Base-by-base conservation (phyloP, 2,113 vertebrate species). In the cat (Felis catus) region DNA sequence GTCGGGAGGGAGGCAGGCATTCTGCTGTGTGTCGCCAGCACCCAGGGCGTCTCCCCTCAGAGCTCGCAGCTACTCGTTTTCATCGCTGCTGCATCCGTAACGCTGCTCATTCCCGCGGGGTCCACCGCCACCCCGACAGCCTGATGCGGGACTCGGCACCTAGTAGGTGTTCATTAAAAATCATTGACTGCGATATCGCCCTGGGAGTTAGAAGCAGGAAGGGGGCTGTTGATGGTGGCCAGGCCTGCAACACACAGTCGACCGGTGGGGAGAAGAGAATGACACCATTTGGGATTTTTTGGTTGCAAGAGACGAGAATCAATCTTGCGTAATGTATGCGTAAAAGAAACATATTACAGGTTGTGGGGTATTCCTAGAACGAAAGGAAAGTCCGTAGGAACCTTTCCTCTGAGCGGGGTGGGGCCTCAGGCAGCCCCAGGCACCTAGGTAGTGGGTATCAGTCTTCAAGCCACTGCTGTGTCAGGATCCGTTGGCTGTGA, bases 31-130 rank as follows among this genome's bases (percentile, higher is more conserved):
- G 16, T 29, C 25, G 15, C 31, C 36, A 19, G 74, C 8, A 0
- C 61, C 25, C 58, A 9, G 5, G 6, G 1, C 33, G 41, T 9
- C 73, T 68, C 61, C 19, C 2, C 0, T 31, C 15, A 0, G 27
- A 11, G 41, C 1, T 0, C 0, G 16, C 2, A 0, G 23, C 53
- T 2, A 1, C 25, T 48, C 41, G 2, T 48, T 41, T 8, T 15
- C 1, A 9, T 18, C 41, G 5, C 0, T 4, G 41, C 19, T 61
- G 58, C 18, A 9, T 7, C 16, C 0, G 8, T 61, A 25, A 9
- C 3, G 21, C 58, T 61, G 58, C 58, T 61, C 8, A 2, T 61
- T 61, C 58, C 21, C 7, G 58, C 7, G 21, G 58, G 58, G 48
- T 36, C 27, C n/a, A 21, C 73, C 19, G 53, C 55, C 25, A 70